phyloP scores from a whole-genome alignment of 2,797 vertebrate genomes.

The Enteromius argenteus region DNA sequence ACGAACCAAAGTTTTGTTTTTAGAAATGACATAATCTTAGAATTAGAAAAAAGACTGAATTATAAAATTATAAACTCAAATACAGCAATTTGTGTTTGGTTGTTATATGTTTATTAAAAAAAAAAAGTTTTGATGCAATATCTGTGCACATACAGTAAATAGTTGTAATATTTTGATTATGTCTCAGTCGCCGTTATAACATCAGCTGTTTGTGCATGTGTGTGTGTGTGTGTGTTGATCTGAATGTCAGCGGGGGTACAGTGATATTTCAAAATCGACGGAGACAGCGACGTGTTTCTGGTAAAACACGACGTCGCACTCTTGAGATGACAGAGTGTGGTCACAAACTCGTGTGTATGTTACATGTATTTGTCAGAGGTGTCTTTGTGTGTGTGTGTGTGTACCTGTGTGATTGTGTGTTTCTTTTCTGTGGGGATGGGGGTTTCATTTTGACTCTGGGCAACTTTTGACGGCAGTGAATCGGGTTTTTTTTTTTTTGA shows the following conservation, averaged over 20 bases:
- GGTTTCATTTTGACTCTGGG: conserved; percentile 64
- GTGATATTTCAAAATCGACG: conserved; percentile 59
- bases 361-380: conserved; percentile 47
- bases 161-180: not conserved
- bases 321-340: conserved; percentile 73
- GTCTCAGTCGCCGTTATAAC: conserved; percentile 16
- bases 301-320: conserved; percentile 73
- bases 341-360: conserved; percentile 66
- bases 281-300: conserved; percentile 65
- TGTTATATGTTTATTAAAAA: not conserved
- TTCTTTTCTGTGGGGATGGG: conserved; percentile 58
- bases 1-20: not conserved
- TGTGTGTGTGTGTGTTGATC: conserved; percentile 11
- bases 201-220: conserved; percentile 30
- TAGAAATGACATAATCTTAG: not conserved
- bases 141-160: not conserved
- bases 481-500: conserved; percentile 39
- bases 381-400: conserved; percentile 35
- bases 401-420: conserved; percentile 40
- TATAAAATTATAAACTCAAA: not conserved
- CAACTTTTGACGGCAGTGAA: conserved; percentile 65
- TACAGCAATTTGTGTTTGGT: not conserved
- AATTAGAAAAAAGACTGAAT: not conserved
- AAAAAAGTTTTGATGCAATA: not conserved
- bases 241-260: conserved; percentile 52